Percentiles rank a stretch among this genome's conserved stretches.
Evolutionary conservation across 1,140 invertebrate genomes (phyloP).

Genomic region (Camponotus vicinus): DNA sequence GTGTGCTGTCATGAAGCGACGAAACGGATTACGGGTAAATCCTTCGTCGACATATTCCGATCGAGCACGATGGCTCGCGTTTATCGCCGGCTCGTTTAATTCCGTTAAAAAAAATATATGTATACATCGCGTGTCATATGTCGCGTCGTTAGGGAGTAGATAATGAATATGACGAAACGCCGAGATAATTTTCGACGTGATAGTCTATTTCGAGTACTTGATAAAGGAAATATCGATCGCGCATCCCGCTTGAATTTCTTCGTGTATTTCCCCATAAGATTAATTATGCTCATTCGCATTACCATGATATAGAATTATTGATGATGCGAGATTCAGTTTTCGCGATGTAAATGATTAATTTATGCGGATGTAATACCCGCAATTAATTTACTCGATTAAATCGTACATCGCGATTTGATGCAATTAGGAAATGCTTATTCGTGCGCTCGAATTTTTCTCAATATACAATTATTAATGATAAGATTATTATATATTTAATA

Average conservation of each 20-base stretch:
- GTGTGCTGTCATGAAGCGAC: not conserved
- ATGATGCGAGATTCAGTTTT: not conserved
- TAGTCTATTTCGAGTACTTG: not conserved
- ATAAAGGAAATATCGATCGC: not conserved
- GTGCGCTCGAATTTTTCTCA: not conserved
- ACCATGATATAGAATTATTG: constrained; percentile 4
- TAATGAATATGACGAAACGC: constrained; percentile 40
- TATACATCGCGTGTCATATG: constrained; percentile 12
- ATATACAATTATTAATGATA: not conserved
- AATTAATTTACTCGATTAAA: constrained; percentile 18
- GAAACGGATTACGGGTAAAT: constrained; percentile 55
- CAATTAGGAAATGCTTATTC: constrained; percentile 18
- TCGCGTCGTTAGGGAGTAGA: constrained; percentile 14
- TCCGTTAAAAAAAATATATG: constrained; percentile 60
- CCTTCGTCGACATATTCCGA: constrained; percentile 21
- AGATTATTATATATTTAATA: not conserved
- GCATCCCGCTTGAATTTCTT: not conserved
- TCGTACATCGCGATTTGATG: not conserved
- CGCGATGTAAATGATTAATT: not conserved
- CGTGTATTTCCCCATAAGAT: not conserved
- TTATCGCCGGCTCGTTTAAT: constrained; percentile 46
- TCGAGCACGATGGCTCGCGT: constrained; percentile 8
- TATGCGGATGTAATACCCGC: not conserved
- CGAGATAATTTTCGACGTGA: not conserved
- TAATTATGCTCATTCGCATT: not conserved